Evolutionary conservation across 2,113 vertebrate species (phyloP).

Genomic region (Bagarius yarrelli): DNA sequence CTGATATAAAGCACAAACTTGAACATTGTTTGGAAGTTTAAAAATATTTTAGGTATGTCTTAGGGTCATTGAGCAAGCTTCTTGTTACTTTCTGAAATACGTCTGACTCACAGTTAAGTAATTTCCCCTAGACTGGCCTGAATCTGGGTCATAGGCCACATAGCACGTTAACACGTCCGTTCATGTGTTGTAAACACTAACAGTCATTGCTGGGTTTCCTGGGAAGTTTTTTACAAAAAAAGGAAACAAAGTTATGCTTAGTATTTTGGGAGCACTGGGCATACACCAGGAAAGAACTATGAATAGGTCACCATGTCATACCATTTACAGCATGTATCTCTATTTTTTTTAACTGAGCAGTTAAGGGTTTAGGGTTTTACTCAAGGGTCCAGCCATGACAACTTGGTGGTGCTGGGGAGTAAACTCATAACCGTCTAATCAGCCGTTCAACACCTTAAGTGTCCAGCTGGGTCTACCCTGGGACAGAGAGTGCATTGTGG

Average conservation of each 20-base stretch:
- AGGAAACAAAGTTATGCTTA: too few relatives aligned
- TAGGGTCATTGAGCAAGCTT: conserved; percentile 10
- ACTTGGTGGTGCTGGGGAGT: too few relatives aligned
- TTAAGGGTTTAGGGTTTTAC: too few relatives aligned
- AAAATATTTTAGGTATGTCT: conserved; percentile 9
- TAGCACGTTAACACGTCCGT: neutral
- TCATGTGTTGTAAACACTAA: neutral
- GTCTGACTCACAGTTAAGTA: conserved; percentile 21
- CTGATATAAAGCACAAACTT: neutral
- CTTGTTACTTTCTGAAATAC: neutral
- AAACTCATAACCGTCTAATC: too few relatives aligned
- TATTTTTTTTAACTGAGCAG: too few relatives aligned
- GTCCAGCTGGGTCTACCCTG: too few relatives aligned
- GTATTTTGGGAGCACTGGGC: neutral
- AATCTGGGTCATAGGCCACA: conserved; percentile 29
- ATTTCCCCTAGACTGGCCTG: conserved; percentile 14
- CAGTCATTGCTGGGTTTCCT: neutral
- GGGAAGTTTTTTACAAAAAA: neutral
- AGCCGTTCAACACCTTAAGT: too few relatives aligned
- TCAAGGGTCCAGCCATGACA: too few relatives aligned
- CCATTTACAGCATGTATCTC: too few relatives aligned
- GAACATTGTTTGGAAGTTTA: neutral
- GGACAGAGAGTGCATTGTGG: too few relatives aligned
- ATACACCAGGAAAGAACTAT: neutral
- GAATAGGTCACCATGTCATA: neutral